These are phyloP conservation scores for Aulostomus chinensis DNA, from an alignment of 2,797 vertebrate species.

Conservation along the genomic window DNA sequence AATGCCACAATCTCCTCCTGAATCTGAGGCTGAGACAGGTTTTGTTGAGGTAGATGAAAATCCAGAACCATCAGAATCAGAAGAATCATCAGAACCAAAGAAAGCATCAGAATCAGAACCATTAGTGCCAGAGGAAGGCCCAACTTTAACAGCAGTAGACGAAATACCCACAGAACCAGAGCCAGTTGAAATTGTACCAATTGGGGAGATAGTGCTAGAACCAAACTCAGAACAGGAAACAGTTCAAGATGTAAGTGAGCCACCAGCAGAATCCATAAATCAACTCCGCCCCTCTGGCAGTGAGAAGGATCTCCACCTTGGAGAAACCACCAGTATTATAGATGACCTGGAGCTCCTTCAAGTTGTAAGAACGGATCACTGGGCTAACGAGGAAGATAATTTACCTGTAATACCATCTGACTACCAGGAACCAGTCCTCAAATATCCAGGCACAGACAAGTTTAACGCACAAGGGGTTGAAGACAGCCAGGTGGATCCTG, in stretches of 20 bases:
- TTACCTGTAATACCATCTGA: slow-evolving; percentile 31
- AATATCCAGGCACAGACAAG: slow-evolving; percentile 17
- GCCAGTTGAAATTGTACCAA: no score
- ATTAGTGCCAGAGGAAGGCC: slow-evolving; percentile 1
- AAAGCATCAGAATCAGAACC: neutral
- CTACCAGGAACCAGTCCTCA: neutral
- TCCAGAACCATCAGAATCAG: slow-evolving; percentile 3
- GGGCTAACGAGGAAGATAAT: slow-evolving; percentile 32
- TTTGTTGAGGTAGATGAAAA: no score
- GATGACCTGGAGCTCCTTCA: slow-evolving; percentile 23
- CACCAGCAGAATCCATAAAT: slow-evolving; percentile 58
- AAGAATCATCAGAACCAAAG: slow-evolving; percentile 5
- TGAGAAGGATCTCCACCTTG: slow-evolving; percentile 8
- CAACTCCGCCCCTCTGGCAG: slow-evolving; percentile 36
- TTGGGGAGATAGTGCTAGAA: slow-evolving; percentile 16
- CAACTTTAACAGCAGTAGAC: neutral
- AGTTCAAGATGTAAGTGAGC: slow-evolving; percentile 13
- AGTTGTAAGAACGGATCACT: slow-evolving; percentile 11
- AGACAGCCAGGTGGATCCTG: neutral
- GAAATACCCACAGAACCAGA: neutral
- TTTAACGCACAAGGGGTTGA: neutral
- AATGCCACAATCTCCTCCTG: neutral
- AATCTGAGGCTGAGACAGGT: no score
- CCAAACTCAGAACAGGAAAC: slow-evolving; percentile 9
- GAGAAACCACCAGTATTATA: slow-evolving; percentile 15